Evolutionary conservation across 2,888 invertebrate species (phyloP).

Genomic region (Aspidapion aeneum): DNA sequence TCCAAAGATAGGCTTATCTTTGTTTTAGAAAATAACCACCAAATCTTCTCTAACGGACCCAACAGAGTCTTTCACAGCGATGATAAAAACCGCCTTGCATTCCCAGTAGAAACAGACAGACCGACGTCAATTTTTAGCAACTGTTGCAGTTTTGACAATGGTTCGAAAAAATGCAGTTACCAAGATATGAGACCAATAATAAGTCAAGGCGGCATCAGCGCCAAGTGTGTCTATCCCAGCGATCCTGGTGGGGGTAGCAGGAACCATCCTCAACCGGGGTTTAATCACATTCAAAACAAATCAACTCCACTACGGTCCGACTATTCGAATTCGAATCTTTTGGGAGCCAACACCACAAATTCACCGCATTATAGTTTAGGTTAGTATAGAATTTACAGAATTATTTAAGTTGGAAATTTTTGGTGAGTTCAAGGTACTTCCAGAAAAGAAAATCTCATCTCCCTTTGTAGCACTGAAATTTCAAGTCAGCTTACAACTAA

Average conservation of each 20-base stretch:
- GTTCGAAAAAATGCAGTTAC: constrained; percentile 29
- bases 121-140: not conserved
- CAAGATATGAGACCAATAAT: constrained; percentile 26
- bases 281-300: constrained; percentile 22
- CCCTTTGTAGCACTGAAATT: too few relatives aligned
- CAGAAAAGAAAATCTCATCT: too few relatives aligned
- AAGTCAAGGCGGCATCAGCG: constrained; percentile 35
- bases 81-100: not conserved
- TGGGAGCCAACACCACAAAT: constrained; percentile 14
- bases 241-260: constrained; percentile 41
- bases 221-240: constrained; percentile 35
- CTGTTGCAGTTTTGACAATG: not conserved
- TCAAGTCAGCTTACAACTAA: too few relatives aligned
- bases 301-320: constrained; percentile 23
- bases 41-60: not conserved
- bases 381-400: too few relatives aligned
- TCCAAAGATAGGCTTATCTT: too few relatives aligned
- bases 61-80: not conserved
- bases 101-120: not conserved
- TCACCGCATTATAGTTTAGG: not conserved
- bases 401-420: too few relatives aligned
- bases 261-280: constrained; percentile 10
- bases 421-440: too few relatives aligned
- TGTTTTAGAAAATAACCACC: not conserved
- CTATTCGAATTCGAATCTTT: constrained; percentile 24